phyloP scores from a whole-genome alignment of 2,888 invertebrate genomes.

The Graphium colonna region DNA sequence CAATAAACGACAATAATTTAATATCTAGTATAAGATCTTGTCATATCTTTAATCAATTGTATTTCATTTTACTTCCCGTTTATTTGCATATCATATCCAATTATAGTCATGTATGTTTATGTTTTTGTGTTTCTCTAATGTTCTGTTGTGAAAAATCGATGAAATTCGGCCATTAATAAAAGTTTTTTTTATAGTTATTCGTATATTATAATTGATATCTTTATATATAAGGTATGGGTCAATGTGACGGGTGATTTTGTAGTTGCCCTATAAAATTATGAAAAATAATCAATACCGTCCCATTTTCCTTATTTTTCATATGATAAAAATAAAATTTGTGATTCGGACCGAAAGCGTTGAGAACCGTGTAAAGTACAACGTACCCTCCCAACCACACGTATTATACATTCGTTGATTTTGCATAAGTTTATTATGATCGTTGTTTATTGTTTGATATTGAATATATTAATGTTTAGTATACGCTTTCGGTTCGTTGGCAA shows the following conservation, averaged over 20 bases:
- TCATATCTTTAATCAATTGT: background rate
- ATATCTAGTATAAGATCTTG: slow-evolving; percentile 5
- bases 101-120: slow-evolving; percentile 1
- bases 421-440: slow-evolving; percentile 28
- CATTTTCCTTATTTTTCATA: background rate
- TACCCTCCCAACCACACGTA: slow-evolving; percentile 21
- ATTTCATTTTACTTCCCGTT: too few relatives aligned
- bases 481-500: slow-evolving; percentile 11
- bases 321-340: too few relatives aligned
- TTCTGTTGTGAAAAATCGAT: background rate
- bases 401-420: slow-evolving; percentile 32
- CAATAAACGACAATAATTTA: slow-evolving; percentile 12
- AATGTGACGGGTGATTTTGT: background rate
- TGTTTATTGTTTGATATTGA: slow-evolving; percentile 6
- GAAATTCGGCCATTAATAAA: slow-evolving; percentile 8
- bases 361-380: slow-evolving; percentile 27
- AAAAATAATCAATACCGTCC: too few relatives aligned
- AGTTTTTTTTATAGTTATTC: background rate
- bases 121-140: background rate
- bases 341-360: slow-evolving; percentile 8
- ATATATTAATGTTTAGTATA: slow-evolving; percentile 2
- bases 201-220: background rate
- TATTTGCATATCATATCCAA: background rate
- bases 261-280: background rate
- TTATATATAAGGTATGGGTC: background rate